Evolutionary conservation across 2,797 vertebrate genomes (phyloP).

Genomic region (Mormyrops attenuatus): DNA sequence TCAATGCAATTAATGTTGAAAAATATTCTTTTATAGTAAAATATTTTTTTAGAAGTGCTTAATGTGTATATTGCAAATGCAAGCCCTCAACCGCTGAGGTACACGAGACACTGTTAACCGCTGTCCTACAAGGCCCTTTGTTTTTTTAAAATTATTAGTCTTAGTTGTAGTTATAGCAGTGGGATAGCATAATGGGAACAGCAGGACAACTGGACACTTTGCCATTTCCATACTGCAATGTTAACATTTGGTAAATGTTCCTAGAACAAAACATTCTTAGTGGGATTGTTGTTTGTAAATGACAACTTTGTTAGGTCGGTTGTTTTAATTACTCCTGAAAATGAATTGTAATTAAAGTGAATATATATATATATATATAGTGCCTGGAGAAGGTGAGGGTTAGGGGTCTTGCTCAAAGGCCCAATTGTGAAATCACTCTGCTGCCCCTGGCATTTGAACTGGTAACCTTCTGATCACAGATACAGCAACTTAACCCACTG

Average conservation of each 20-base stretch:
- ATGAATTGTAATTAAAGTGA: neutral
- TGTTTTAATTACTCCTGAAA: neutral
- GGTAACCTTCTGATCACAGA: neutral
- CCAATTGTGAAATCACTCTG: neutral
- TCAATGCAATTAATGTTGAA: neutral
- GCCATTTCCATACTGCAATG: neutral
- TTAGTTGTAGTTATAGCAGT: neutral
- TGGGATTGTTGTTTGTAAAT: neutral
- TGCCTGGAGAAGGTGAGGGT: neutral
- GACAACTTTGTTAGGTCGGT: neutral
- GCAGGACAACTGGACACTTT: neutral
- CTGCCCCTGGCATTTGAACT: neutral
- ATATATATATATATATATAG: neutral
- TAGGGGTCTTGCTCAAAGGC: neutral
- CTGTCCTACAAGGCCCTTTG: neutral
- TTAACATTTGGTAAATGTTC: neutral
- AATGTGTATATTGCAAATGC: neutral
- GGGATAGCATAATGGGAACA: neutral
- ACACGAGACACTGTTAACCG: neutral
- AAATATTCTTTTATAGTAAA: neutral
- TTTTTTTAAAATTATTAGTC: neutral
- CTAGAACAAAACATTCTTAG: neutral
- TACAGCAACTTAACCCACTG: neutral
- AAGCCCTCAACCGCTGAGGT: neutral
- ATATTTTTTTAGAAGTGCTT: neutral